phyloP scores from a whole-genome alignment of 2,113 vertebrate genomes.

The Poecile atricapillus region DNA sequence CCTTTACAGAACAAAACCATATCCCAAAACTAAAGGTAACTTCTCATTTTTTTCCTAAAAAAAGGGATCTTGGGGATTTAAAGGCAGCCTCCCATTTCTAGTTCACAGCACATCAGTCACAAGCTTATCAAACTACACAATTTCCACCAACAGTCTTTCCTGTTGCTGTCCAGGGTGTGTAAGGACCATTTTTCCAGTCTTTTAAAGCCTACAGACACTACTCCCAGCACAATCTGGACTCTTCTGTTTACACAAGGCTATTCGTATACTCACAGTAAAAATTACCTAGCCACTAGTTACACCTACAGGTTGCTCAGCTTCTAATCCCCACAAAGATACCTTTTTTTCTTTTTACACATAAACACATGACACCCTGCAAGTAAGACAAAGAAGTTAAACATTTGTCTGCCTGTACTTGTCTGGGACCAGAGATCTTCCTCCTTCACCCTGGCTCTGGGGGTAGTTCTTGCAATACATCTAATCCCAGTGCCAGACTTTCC shows the following conservation, averaged over 20 bases:
- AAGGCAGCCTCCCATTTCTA: neutral
- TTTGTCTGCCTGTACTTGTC: neutral
- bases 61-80: neutral
- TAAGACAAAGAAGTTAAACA: neutral
- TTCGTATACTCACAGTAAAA: neutral
- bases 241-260: neutral
- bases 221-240: neutral
- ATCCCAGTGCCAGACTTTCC: neutral
- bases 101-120: neutral
- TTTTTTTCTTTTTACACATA: neutral
- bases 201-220: neutral
- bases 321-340: neutral
- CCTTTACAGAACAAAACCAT: neutral
- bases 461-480: neutral
- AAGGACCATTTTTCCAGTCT: neutral
- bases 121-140: neutral
- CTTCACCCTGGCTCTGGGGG: neutral
- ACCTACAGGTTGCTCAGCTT: neutral
- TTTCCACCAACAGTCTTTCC: neutral
- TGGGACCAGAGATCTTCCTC: neutral
- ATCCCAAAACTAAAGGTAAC: neutral
- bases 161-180: accelerated
- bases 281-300: neutral
- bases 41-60: neutral
- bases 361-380: neutral